Base-by-base conservation (phyloP, 2,888 invertebrate genomes). In the Agrochola circellaris region DNA sequence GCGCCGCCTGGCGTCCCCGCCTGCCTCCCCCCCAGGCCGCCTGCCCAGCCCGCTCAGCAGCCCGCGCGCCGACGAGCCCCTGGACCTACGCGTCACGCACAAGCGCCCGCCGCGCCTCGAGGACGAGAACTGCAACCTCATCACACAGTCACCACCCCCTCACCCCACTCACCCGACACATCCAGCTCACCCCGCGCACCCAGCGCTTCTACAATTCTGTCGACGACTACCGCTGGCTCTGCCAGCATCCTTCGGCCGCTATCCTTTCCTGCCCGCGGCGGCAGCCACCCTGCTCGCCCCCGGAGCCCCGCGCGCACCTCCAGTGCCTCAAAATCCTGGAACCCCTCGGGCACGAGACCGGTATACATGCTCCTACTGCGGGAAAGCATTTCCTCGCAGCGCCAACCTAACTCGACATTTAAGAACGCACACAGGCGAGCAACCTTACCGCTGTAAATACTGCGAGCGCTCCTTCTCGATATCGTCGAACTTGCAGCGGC, bases 401-500 rank as follows among this genome's bases (percentile, higher is more conserved):
- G 99, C 99, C 17, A 99, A 99, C 94, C 97, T 99, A 79, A 99
- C 99, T 71, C 97, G 99, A 85, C 99, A 99, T 94, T 97, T 99
- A 90, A 97, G 99, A 88, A 99, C 99, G 51, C 99, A 99, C 95
- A 99, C 99, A 8, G 99, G 99, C 74, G 99, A 99, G 93, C 99
- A 99, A 93, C 99, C 99, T 26, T 99, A 99, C 97, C 99, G 99
- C 95, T 99, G 99, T 97, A 99, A 99, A 95, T 99, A 99, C 96
- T 99, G 99, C 97, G 99, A 99, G 94, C 97, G 99, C 86, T 99
- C 99, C 85, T 99, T 99, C 97, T 99, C 99, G 93, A 99, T 99
- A 96, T 99, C 99, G 6, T 99, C 99, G 85, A 99, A 99, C 93
- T 97, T 99, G 81, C 99, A 99, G 94, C 97, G 99, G 76, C 99